Evolutionary conservation across 2,113 vertebrate species (phyloP).

Genomic region (Clarias gariepinus): DNA sequence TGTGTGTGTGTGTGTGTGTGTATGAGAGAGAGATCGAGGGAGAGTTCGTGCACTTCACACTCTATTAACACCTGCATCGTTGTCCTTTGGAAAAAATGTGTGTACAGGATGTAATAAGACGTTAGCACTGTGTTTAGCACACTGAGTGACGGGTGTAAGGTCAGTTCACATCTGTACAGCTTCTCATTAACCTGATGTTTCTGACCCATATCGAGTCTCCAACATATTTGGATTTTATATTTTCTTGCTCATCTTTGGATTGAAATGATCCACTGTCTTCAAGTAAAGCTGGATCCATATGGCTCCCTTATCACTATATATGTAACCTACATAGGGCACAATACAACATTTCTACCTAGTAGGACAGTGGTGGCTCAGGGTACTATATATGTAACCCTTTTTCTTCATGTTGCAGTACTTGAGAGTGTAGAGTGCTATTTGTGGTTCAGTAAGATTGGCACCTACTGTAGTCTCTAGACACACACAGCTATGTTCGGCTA

Average conservation of each 20-base stretch:
- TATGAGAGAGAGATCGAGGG: no score
- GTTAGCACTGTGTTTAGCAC: neutral
- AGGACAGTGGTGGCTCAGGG: no score
- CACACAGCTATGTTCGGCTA: neutral
- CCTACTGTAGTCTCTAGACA: neutral
- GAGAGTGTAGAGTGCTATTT: neutral
- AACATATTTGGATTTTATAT: neutral
- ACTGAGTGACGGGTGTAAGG: neutral
- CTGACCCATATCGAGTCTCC: neutral
- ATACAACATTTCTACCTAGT: neutral
- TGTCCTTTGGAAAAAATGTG: neutral
- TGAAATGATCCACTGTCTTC: neutral
- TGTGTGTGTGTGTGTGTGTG: neutral
- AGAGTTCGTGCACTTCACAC: neutral
- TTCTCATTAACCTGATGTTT: neutral
- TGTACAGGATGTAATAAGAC: neutral
- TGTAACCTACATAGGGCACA: neutral
- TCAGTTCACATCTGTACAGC: neutral
- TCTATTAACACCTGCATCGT: constrained; percentile 18
- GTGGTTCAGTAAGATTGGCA: neutral
- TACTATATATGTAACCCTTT: no score
- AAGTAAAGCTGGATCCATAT: neutral
- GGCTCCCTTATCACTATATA: neutral
- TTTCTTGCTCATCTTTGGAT: neutral
- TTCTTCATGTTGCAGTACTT: no score